phyloP scores from a whole-genome alignment of 2,113 vertebrate genomes.

The Pimephales promelas region DNA sequence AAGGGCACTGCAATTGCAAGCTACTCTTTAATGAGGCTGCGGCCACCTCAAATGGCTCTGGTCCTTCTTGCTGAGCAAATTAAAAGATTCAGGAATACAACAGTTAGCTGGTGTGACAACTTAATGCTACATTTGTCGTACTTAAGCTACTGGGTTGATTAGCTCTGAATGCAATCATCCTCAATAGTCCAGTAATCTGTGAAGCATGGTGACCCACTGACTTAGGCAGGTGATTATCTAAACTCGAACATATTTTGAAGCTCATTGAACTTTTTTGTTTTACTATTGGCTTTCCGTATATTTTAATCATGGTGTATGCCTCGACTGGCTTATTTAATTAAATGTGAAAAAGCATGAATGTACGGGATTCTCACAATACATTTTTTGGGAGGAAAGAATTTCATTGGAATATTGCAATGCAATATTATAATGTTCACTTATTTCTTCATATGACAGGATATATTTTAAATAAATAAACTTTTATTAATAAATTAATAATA shows the following conservation, averaged over 20 bases:
- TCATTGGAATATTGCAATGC: background rate
- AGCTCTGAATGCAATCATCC: background rate
- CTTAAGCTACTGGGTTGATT: background rate
- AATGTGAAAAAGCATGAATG: background rate
- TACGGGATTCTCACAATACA: background rate
- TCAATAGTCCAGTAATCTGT: conserved; percentile 1
- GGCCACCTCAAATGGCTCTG: background rate
- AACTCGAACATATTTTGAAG: background rate
- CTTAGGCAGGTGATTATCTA: conserved; percentile 2
- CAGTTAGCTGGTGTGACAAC: background rate
- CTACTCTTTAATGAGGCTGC: conserved; percentile 12
- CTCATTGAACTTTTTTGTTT: background rate
- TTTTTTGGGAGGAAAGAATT: too few relatives aligned
- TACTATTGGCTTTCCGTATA: background rate
- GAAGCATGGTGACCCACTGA: conserved; percentile 10
- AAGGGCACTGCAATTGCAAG: conserved; percentile 16
- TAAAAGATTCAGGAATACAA: background rate
- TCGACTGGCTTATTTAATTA: background rate
- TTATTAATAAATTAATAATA: too few relatives aligned
- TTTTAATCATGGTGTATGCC: too few relatives aligned
- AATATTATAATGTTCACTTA: background rate
- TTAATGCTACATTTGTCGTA: background rate
- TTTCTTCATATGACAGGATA: background rate
- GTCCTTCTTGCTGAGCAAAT: background rate
- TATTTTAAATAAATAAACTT: background rate